These are phyloP conservation scores for Nymphicus hollandicus DNA, from an alignment of 2,113 vertebrate genomes.

Conservation along the genomic window DNA sequence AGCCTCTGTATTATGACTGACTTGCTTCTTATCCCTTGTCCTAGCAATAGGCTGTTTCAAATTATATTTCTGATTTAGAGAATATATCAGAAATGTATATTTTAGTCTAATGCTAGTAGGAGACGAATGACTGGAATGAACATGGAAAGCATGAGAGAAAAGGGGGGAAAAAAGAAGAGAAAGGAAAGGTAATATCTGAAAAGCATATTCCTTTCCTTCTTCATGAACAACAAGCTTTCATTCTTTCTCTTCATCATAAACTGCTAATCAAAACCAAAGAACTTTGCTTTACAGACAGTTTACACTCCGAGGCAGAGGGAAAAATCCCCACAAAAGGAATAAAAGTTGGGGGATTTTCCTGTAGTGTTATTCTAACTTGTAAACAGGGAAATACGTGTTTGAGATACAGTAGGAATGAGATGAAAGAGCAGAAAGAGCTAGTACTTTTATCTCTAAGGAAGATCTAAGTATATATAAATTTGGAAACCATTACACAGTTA, in stretches of 20 bases:
- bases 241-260: not conserved
- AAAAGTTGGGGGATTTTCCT: not conserved
- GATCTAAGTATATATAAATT: not conserved
- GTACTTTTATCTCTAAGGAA: not conserved
- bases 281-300: not conserved
- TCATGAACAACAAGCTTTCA: not conserved
- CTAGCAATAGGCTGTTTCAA: not conserved
- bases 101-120: not conserved
- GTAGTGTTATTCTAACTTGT: not conserved
- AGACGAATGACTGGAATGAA: not conserved
- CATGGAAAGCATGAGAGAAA: not conserved
- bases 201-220: not conserved
- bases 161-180: not conserved
- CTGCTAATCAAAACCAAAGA: not conserved
- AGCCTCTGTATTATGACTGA: not conserved
- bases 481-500: not conserved
- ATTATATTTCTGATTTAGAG: not conserved
- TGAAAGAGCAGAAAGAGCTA: not conserved
- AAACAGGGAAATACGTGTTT: not conserved
- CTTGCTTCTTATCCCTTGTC: not conserved
- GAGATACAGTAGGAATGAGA: not conserved
- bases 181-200: not conserved
- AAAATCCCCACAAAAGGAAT: not conserved
- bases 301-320: not conserved
- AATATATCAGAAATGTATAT: not conserved